phyloP scores from a whole-genome alignment of 92 coral and sea anemone species.

The Palythoa caribaeorum region DNA sequence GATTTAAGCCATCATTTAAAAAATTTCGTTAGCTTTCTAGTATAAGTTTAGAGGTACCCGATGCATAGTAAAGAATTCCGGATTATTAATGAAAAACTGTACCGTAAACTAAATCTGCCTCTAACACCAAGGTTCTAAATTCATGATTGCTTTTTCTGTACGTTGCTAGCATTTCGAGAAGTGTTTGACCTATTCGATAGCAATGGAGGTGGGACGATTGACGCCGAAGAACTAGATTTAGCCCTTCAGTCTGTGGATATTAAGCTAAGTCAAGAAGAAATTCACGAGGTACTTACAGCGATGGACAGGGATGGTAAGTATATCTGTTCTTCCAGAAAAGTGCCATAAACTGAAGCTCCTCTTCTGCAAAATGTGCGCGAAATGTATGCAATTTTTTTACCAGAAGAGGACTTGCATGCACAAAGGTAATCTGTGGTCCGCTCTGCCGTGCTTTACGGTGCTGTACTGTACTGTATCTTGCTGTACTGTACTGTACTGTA shows the following conservation, averaged over 20 bases:
- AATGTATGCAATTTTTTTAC: too few relatives aligned
- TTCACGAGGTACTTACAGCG: constrained; percentile 78
- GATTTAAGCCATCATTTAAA: too few relatives aligned
- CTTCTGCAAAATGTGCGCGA: too few relatives aligned
- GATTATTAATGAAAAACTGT: too few relatives aligned
- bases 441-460: too few relatives aligned
- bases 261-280: constrained; percentile 80
- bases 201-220: constrained; percentile 98
- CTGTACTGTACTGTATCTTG: too few relatives aligned
- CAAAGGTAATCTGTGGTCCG: too few relatives aligned
- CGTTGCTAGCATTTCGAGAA: constrained; percentile 86
- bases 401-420: not conserved
- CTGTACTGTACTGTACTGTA: too few relatives aligned
- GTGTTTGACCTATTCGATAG: constrained; percentile 99
- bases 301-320: constrained; percentile 96
- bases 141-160: not conserved
- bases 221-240: constrained; percentile 92
- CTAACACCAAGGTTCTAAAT: not conserved
- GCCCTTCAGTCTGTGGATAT: constrained; percentile 95
- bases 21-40: too few relatives aligned
- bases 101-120: too few relatives aligned
- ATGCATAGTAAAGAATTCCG: too few relatives aligned
- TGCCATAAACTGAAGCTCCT: not conserved
- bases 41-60: too few relatives aligned
- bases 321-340: not conserved